Percentiles rank a stretch among this genome's conserved stretches.
Conservation (phyloP, 2,113 vertebrate genomes). For the Anarhynchus alexandrinus region DNA sequence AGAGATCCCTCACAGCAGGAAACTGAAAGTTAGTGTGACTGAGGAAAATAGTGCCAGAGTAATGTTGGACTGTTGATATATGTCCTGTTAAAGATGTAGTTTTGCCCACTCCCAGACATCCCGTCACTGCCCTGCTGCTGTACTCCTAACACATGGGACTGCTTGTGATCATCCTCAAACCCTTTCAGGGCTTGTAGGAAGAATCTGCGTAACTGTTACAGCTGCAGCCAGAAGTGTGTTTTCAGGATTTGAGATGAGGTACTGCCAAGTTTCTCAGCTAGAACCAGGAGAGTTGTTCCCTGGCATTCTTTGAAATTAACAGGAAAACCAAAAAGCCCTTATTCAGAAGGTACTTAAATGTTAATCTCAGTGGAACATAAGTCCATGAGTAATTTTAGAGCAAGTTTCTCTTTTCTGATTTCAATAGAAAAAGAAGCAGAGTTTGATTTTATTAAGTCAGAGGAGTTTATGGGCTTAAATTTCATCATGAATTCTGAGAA, state of each 20-base stretch:
- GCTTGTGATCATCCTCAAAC: neutral
- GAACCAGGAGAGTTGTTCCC: neutral
- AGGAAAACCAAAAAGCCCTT: neutral
- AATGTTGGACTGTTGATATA: neutral
- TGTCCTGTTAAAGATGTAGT: neutral
- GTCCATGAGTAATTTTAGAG: neutral
- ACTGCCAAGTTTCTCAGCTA: neutral
- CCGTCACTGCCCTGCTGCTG: neutral
- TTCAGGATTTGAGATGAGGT: neutral
- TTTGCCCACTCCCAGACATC: neutral
- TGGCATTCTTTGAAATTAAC: neutral
- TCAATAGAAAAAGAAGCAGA: neutral
- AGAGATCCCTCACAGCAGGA: neutral
- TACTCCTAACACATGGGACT: neutral
- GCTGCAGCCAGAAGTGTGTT: neutral
- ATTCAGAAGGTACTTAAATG: neutral
- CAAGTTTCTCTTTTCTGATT: neutral
- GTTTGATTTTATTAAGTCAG: neutral
- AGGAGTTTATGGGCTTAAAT: neutral
- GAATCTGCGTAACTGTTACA: neutral
- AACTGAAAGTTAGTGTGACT: neutral
- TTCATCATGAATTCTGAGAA: neutral
- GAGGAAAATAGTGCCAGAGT: neutral
- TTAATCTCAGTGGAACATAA: neutral
- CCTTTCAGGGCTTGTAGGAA: neutral